Conservation (phyloP, 2,888 invertebrate species). For the Eurois occulta region DNA sequence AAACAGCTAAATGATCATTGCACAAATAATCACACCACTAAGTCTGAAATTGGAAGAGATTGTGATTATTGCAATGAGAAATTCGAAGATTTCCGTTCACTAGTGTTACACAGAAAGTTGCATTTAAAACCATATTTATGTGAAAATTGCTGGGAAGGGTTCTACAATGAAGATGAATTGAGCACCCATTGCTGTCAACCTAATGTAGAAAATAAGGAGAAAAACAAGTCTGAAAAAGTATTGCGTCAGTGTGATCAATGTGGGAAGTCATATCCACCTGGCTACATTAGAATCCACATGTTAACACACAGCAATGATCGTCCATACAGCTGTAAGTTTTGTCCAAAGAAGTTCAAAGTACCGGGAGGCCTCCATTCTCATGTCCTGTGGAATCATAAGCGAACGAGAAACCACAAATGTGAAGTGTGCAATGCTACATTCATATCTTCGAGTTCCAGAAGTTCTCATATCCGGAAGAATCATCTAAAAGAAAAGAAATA, state of each 20-base stretch:
- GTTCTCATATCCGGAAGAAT: constrained; percentile 86
- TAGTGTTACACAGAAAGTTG: constrained; percentile 84
- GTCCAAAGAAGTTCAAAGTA: constrained; percentile 88
- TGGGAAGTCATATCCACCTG: constrained; percentile 87
- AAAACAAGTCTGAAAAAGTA: constrained; percentile 75
- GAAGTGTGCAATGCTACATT: constrained; percentile 88
- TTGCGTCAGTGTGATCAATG: constrained; percentile 87
- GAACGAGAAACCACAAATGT: constrained; percentile 87
- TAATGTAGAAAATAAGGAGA: constrained; percentile 75
- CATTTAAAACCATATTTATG: constrained; percentile 86
- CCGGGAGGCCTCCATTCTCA: constrained; percentile 87
- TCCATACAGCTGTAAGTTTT: constrained; percentile 86
- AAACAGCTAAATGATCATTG: constrained; percentile 82
- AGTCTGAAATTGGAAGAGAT: constrained; percentile 80
- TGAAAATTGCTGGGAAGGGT: constrained; percentile 87
- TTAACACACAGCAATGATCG: constrained; percentile 84
- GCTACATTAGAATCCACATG: constrained; percentile 88
- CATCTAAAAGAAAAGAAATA: constrained; percentile 88
- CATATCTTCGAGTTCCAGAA: constrained; percentile 86
- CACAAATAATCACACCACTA: constrained; percentile 78
- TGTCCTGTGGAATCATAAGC: constrained; percentile 87
- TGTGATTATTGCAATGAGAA: constrained; percentile 88
- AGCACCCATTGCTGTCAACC: constrained; percentile 82
- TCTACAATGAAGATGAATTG: constrained; percentile 76
- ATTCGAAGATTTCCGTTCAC: constrained; percentile 85